Evolutionary conservation across 2,888 invertebrate species (phyloP).

Genomic region (Papilio gigon): DNA sequence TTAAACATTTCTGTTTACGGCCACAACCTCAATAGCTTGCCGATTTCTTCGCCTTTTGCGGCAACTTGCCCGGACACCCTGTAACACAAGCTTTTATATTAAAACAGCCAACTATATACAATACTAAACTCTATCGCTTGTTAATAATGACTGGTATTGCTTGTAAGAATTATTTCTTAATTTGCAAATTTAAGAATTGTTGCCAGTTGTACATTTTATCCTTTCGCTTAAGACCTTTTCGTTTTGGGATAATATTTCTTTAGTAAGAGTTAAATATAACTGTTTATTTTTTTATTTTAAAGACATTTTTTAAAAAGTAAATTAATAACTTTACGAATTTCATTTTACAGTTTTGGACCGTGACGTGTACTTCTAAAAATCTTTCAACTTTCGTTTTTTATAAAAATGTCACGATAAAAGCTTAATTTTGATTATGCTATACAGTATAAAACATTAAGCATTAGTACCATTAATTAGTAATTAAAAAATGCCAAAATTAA

Average conservation of each 20-base stretch:
- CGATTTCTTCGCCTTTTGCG: slow-evolving; percentile 48
- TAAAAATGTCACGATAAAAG: background rate
- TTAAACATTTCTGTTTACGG: slow-evolving; percentile 31
- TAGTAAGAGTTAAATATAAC: slow-evolving; percentile 5
- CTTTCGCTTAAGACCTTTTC: slow-evolving; percentile 31
- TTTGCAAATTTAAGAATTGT: background rate
- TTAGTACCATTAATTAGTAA: background rate
- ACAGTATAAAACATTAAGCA: background rate
- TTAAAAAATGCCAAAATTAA: background rate
- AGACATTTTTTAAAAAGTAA: background rate
- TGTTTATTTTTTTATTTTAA: slow-evolving; percentile 1
- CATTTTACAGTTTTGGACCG: background rate
- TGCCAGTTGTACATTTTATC: slow-evolving; percentile 29
- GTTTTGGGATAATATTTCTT: slow-evolving; percentile 16
- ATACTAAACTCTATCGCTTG: background rate
- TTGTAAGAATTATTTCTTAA: background rate
- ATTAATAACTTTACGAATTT: background rate
- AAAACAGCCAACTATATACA: background rate
- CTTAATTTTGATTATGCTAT: background rate
- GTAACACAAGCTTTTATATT: background rate
- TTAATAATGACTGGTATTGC: background rate
- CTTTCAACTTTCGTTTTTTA: no score
- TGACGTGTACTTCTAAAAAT: background rate
- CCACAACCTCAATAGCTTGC: slow-evolving; percentile 41
- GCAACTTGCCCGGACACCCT: slow-evolving; percentile 43